A percentile compares a stretch with the other conserved stretches of the same genome.
These are phyloP conservation scores for Oryzias sinensis DNA, from an alignment of 2,797 vertebrate species.

Conservation along the genomic window DNA sequence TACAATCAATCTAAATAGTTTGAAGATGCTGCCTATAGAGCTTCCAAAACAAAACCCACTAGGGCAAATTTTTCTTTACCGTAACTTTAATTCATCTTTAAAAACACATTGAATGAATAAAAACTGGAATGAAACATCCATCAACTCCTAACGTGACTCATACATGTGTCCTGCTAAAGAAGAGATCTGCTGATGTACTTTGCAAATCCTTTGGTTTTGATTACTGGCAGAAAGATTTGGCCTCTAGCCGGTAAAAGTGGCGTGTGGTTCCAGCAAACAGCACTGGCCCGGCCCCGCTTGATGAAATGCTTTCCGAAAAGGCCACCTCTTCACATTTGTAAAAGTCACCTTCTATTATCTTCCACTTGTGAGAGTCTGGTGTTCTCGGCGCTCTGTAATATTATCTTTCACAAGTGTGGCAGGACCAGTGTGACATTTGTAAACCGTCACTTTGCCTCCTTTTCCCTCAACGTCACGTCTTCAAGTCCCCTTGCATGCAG, in stretches of 20 bases:
- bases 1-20: too few species aligned
- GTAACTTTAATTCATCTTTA: too few species aligned
- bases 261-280: conserved; percentile 36
- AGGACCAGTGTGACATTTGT: conserved; percentile 70
- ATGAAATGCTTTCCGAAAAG: conserved; percentile 71
- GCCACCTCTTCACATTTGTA: conserved; percentile 73
- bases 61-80: too few species aligned
- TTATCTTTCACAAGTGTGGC: conserved; percentile 59
- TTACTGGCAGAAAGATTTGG: conserved; percentile 32
- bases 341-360: conserved; percentile 70
- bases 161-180: neutral
- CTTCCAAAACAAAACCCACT: too few species aligned
- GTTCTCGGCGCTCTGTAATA: conserved; percentile 50
- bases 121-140: too few species aligned
- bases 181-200: neutral
- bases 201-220: conserved; percentile 34
- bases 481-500: conserved; percentile 45
- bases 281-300: conserved; percentile 34
- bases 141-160: too few species aligned
- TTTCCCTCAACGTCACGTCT: conserved; percentile 29
- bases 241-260: conserved; percentile 23
- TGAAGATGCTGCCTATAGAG: too few species aligned
- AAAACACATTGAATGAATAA: too few species aligned
- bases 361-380: conserved; percentile 41
- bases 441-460: conserved; percentile 56